Evolutionary conservation across 1,140 invertebrate species (phyloP).

Genomic region (Lepidurus packardi): DNA sequence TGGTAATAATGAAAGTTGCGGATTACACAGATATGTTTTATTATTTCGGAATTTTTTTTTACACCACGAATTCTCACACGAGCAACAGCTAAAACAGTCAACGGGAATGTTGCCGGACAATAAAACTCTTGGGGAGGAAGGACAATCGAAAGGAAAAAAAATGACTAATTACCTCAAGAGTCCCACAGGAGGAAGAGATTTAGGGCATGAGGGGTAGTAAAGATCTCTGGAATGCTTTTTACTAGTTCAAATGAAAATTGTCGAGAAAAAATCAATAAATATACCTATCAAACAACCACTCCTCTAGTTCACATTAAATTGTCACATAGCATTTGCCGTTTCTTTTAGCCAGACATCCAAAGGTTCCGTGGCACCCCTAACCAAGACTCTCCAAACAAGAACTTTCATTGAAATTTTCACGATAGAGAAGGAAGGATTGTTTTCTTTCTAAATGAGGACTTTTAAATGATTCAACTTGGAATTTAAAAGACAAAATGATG

Average conservation of each 20-base stretch:
- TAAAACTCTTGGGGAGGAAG: not conserved
- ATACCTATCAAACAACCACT: conserved; percentile 17
- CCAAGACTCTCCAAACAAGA: not conserved
- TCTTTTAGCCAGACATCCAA: not conserved
- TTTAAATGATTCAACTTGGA: no score
- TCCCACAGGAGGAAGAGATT: conserved; percentile 2
- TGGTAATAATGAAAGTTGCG: no score
- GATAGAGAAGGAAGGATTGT: no score
- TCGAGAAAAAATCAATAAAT: not conserved
- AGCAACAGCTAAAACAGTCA: conserved; percentile 19
- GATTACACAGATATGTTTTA: conserved; percentile 20
- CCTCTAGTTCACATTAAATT: conserved; percentile 19
- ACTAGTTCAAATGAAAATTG: not conserved
- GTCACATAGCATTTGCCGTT: not conserved
- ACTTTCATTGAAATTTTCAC: no score
- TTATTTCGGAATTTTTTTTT: conserved; percentile 22
- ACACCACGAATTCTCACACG: conserved; percentile 21
- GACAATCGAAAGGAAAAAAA: not conserved
- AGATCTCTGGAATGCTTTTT: not conserved
- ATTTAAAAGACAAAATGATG: no score
- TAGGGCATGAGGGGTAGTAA: not conserved
- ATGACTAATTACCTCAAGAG: not conserved
- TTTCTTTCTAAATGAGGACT: no score
- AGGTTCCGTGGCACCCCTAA: not conserved
- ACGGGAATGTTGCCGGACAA: conserved; percentile 5